phyloP scores from a whole-genome alignment of 2,888 invertebrate genomes.

The Xylocampa areola region DNA sequence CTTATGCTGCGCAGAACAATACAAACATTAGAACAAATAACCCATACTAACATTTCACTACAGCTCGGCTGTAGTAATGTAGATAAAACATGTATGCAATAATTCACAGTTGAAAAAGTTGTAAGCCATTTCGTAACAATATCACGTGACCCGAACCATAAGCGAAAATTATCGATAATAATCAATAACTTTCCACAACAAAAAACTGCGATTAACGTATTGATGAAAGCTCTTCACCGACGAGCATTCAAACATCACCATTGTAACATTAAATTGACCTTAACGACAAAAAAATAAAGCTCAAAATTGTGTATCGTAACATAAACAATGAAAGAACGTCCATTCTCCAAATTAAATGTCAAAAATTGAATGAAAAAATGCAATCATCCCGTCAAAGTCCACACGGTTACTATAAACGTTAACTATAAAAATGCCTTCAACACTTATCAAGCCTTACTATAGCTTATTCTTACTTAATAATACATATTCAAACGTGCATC shows the following conservation, averaged over 20 bases:
- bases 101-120: conserved; percentile 15
- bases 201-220: conserved; percentile 43
- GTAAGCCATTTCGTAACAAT: conserved; percentile 16
- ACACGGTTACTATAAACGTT: conserved; percentile 37
- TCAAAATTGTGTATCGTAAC: conserved; percentile 10
- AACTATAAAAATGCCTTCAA: conserved; percentile 49
- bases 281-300: conserved; percentile 8
- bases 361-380: conserved; percentile 48
- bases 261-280: neutral
- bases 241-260: neutral
- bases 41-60: no score
- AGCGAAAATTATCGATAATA: conserved; percentile 50
- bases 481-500: conserved; percentile 5
- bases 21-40: no score
- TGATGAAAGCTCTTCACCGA: conserved; percentile 42
- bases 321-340: conserved; percentile 33
- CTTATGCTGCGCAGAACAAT: no score
- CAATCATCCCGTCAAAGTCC: conserved; percentile 45
- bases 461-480: conserved; percentile 7
- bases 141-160: conserved; percentile 43
- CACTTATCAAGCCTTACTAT: conserved; percentile 12
- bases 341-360: conserved; percentile 50
- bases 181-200: conserved; percentile 51
- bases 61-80: no score
- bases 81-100: conserved; percentile 2